Conservation (phyloP, 2,113 vertebrate genomes). For the Callorhinus ursinus region DNA sequence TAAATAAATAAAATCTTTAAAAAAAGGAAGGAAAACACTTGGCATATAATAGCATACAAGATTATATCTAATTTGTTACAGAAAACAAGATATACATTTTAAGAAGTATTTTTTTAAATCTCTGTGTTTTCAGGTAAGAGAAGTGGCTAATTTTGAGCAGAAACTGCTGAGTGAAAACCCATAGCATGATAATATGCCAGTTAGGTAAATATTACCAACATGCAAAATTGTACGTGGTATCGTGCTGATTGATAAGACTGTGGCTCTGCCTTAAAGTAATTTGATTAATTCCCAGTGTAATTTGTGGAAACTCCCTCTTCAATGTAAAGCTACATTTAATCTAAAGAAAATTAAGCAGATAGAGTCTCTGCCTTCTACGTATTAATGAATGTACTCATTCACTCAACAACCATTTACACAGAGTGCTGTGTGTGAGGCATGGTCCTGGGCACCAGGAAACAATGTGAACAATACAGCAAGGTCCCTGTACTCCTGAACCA, state of each 20-base stretch:
- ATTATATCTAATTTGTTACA: neutral
- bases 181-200: neutral
- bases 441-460: neutral
- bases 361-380: slow-evolving; percentile 39
- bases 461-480: neutral
- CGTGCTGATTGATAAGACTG: neutral
- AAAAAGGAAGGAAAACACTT: neutral
- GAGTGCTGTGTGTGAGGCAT: neutral
- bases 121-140: neutral
- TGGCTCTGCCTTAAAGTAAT: neutral
- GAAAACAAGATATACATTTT: neutral
- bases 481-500: neutral
- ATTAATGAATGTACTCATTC: neutral
- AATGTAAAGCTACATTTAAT: neutral
- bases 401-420: neutral
- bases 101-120: neutral
- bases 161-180: neutral
- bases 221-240: neutral
- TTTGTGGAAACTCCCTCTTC: slow-evolving; percentile 3
- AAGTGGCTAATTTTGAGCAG: neutral
- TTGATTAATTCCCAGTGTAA: neutral
- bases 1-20: neutral
- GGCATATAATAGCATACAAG: neutral
- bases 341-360: neutral
- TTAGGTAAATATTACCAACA: neutral